Percentiles rank a stretch among this genome's conserved stretches.
These are phyloP conservation scores for Myotis yumanensis DNA, from an alignment of 2,113 vertebrate genomes.

Conservation along the genomic window DNA sequence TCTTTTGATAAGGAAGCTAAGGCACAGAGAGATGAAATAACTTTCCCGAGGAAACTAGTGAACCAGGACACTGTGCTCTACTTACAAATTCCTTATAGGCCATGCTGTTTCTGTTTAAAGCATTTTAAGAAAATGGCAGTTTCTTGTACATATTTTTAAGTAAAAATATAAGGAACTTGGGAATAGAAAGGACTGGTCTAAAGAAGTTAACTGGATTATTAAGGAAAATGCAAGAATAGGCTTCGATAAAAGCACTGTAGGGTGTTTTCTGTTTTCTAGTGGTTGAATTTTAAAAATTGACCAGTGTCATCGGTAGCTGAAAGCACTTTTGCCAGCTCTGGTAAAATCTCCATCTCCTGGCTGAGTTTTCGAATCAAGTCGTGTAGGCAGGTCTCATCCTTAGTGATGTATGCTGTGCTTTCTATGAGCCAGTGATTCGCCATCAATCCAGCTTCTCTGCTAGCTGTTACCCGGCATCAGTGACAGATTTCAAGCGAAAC, in stretches of 20 bases:
- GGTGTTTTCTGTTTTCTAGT: constrained; percentile 49
- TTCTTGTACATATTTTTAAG: constrained; percentile 13
- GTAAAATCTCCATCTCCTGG: constrained; percentile 23
- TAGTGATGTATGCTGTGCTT: not conserved
- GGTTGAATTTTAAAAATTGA: constrained; percentile 17
- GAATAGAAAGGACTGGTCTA: constrained; percentile 4
- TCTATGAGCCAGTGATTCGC: not conserved
- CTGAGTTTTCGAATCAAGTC: not conserved
- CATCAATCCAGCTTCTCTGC: not conserved
- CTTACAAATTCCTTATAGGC: not conserved
- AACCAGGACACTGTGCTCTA: not conserved
- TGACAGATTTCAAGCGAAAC: constrained; percentile 62
- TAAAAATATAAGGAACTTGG: not conserved
- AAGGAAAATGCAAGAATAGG: not conserved
- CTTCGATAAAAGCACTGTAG: not conserved
- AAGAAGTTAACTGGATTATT: not conserved
- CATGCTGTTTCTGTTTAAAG: not conserved
- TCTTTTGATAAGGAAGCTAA: not conserved
- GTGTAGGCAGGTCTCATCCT: not conserved
- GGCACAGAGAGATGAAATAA: constrained; percentile 17
- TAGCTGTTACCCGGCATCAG: constrained; percentile 33
- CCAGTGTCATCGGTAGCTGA: constrained; percentile 22
- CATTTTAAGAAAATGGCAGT: constrained; percentile 32
- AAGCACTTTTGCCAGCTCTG: constrained; percentile 37
- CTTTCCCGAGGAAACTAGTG: not conserved